Base-by-base conservation (phyloP, 2,888 invertebrate genomes). In the Fragum fragum region DNA sequence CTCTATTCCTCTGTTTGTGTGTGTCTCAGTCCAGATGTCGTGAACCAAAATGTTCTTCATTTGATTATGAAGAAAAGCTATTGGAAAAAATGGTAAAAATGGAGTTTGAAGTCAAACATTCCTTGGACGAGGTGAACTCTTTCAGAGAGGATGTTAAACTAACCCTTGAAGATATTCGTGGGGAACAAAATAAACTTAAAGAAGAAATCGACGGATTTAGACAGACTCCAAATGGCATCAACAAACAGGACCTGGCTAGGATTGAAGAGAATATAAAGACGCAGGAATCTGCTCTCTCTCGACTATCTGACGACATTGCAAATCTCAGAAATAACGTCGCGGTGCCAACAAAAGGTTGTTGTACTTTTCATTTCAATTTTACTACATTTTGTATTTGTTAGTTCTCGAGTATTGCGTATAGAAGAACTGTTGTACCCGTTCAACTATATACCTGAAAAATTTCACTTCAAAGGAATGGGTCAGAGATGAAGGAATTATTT, bases 71-170 rank as follows among this genome's bases (percentile, higher is more conserved):
- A 7, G 63, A 63, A 32, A 32, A 32, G 21, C 29, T 32, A 7
- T 32, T 63, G n/a, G 63, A 63, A n/a, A 63, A 63, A 21, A 63
- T 63, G 63, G 28, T 63, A 5, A 16, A 21, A n/a, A 63, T 63
- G 36, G 63, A 63, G 23, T 63, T 63, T 36, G 28, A 16, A 21
- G 32, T 63, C 36, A 23, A 63, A 36, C 16, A 23, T 14, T 14
- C 23, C 6, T 23, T 57, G 3, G 26, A 26, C 14, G 57, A 57
- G 26, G 5, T 57, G 26, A 6, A 57, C 6, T 21, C 57, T 3
- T 21, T 23, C 23, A 21, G 23, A 23, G 26, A 23, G 3, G 26
- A 57, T 3, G 23, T 57, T 3, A 57, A 57, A 6, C 2, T 1
- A 21, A 23, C 16, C 2, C 57, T 57, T 57, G 28, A 21, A 21